Evolutionary conservation across 2,797 vertebrate species (phyloP).

Genomic region (Helarctos malayanus): DNA sequence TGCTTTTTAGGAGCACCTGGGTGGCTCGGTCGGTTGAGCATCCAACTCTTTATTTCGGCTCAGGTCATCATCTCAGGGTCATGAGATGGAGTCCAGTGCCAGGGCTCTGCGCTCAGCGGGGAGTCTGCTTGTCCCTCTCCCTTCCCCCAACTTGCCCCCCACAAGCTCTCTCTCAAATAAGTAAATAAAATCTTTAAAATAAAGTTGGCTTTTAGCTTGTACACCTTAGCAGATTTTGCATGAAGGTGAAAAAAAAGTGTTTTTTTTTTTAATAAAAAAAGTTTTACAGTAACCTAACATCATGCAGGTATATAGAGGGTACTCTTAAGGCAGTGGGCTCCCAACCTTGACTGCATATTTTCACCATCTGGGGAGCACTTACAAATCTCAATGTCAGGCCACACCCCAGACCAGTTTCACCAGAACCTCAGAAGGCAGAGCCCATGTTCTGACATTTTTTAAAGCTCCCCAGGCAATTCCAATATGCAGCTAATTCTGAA

Average conservation of each 20-base stretch:
- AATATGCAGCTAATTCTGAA: neutral
- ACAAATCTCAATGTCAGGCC: neutral
- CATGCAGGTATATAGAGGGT: neutral
- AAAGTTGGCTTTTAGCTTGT: neutral
- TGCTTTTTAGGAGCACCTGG: neutral
- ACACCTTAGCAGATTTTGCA: neutral
- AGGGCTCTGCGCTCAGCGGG: neutral
- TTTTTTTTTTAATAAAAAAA: no score
- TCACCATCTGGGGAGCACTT: neutral
- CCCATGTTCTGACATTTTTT: neutral
- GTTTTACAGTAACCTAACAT: neutral
- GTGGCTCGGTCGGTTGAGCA: neutral
- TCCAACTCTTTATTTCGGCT: neutral
- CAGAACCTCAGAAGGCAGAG: neutral
- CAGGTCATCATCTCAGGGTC: neutral
- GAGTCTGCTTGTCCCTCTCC: neutral
- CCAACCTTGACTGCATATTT: neutral
- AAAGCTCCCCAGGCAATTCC: neutral
- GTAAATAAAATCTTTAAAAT: neutral
- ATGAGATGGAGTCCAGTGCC: neutral
- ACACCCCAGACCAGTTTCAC: neutral
- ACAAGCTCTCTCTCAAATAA: neutral
- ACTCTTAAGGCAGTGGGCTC: neutral
- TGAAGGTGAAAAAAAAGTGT: neutral
- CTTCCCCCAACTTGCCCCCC: neutral